Evolutionary conservation across 2,888 invertebrate genomes (phyloP).

Genomic region (Litoditis marina): DNA sequence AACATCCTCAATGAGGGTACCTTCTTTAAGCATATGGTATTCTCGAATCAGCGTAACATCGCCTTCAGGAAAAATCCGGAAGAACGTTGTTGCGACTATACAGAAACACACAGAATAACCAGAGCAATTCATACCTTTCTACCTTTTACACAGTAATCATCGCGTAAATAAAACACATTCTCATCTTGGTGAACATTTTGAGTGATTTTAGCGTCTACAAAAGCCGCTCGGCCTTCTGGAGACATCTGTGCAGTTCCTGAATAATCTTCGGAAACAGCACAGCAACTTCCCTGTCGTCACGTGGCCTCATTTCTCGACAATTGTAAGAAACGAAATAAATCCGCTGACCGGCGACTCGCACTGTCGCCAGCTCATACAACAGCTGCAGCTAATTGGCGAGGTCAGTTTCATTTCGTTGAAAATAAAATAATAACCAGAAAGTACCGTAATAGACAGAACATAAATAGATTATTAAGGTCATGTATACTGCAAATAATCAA

Average conservation of each 20-base stretch:
- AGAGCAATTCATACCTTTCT: not conserved
- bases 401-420: constrained; percentile 60
- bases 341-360: constrained; percentile 71
- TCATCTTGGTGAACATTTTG: constrained; percentile 10
- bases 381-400: constrained; percentile 72
- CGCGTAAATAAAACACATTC: too few relatives aligned
- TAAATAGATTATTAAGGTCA: too few relatives aligned
- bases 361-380: constrained; percentile 69
- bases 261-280: constrained; percentile 67
- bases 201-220: constrained; percentile 64
- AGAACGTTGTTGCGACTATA: too few relatives aligned
- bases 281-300: constrained; percentile 70
- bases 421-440: not conserved
- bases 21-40: not conserved
- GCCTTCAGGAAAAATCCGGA: too few relatives aligned
- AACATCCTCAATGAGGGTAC: too few relatives aligned
- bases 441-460: too few relatives aligned
- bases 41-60: too few relatives aligned
- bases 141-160: not conserved
- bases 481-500: too few relatives aligned
- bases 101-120: too few relatives aligned
- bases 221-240: constrained; percentile 70
- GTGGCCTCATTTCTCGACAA: constrained; percentile 67
- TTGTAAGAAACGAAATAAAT: constrained; percentile 67
- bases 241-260: constrained; percentile 63